These are phyloP conservation scores for Thalassophryne amazonica DNA, from an alignment of 2,797 vertebrate species.

Conservation along the genomic window DNA sequence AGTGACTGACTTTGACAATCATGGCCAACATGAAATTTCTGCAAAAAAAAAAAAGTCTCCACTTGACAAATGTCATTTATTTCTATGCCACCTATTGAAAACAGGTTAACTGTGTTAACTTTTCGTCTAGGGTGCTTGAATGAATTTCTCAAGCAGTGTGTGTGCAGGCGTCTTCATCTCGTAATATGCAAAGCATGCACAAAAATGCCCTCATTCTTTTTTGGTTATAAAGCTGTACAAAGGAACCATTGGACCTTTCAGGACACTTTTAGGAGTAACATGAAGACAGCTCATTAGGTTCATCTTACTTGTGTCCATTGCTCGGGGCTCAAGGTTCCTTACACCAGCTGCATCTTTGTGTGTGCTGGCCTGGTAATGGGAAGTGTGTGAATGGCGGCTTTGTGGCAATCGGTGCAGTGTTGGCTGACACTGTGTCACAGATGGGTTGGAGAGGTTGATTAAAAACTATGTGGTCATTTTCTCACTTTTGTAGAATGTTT, in stretches of 20 bases:
- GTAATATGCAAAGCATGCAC: slow-evolving; percentile 12
- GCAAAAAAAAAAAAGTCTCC: no score
- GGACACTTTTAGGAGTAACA: slow-evolving; percentile 35
- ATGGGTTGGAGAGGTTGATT: slow-evolving; percentile 42
- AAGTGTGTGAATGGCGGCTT: slow-evolving; percentile 32
- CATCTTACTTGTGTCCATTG: slow-evolving; percentile 24
- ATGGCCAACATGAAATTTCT: no score
- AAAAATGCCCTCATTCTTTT: slow-evolving; percentile 25
- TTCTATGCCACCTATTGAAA: no score
- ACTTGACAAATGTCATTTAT: no score
- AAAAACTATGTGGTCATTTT: slow-evolving; percentile 36
- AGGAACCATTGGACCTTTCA: slow-evolving; percentile 15
- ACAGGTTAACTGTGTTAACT: no score
- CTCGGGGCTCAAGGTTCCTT: slow-evolving; percentile 14
- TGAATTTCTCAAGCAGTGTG: slow-evolving; percentile 12
- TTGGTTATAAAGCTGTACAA: slow-evolving; percentile 25
- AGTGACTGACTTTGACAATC: no score
- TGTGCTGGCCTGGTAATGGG: slow-evolving; percentile 14
- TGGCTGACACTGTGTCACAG: slow-evolving; percentile 20
- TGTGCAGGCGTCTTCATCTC: slow-evolving; percentile 9
- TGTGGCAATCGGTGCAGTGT: slow-evolving; percentile 2
- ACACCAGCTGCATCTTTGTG: slow-evolving; percentile 34
- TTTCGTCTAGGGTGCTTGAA: neutral
- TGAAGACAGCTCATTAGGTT: slow-evolving; percentile 45
- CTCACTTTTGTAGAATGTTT: slow-evolving; percentile 18